Base-by-base conservation (phyloP, 2,888 invertebrate genomes). In the Agriopis marginaria region DNA sequence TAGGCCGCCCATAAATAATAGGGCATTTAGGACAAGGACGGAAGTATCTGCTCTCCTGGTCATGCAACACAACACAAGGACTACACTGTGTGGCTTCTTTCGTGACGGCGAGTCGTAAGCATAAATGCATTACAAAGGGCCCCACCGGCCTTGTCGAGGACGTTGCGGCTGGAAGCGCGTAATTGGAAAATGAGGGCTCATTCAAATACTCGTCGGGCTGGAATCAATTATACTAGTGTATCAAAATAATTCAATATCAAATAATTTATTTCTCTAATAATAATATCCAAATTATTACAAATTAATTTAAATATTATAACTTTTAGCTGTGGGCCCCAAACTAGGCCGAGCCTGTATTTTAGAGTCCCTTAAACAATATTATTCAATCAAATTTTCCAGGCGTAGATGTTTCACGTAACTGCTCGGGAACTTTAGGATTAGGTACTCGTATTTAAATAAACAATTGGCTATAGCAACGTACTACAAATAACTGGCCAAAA, bases 31-130 rank as follows among this genome's bases (percentile, higher is more conserved):
- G 55, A 70, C 51, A 74, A 65, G 68, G 74, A 72, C 63, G 62
- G 65, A 63, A 53, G 23, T 59, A 66, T 53, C 63, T 42, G 53
- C 56, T 47, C 42, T 68, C 72, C 51, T 39, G 63, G 68, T 70
- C 62, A n/a, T 55, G 49, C 70, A 62, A 55, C 62, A 50, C 70
- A 62, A 55, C 62, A 50, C 55, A 66, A 68, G 68, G 47, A 68
- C 17, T 53, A 40, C 12, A 45, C 47, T 44, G 55, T 58, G 51
- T 8, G n/a, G 17, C 40, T 60, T 60, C 66, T 67, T 67, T 73
- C 75, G 70, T 75, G 75, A 51, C 62, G 68, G 14, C n/a, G 53
- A 66, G 53, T 68, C 75, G 62, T 75, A 73, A 72, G 32, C 55
- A 58, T 62, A 59, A 59, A 72, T 74, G 74, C 72, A 69, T 58